Base-by-base conservation (phyloP, 2,797 vertebrate genomes). In the Chlorospingus semifuscus region DNA sequence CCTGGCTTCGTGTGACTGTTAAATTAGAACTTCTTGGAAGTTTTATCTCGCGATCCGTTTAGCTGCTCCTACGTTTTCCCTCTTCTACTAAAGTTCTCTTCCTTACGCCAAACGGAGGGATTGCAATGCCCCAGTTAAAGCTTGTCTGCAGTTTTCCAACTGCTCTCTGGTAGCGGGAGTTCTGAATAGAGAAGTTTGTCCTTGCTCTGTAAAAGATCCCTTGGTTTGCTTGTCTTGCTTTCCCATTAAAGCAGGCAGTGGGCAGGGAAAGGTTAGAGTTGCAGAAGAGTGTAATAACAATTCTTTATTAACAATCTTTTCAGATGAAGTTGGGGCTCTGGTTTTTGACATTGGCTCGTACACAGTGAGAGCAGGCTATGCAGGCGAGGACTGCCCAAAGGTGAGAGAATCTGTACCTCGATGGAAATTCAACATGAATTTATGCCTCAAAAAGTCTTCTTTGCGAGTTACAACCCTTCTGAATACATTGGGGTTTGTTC, bases 331-430 rank as follows among this genome's bases (percentile, higher is more conserved):
- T 64, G 99, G 99, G 76, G 99, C 99, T 52, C 98, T 99, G 96
- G 99, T 99, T 92, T 99, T 99, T 89, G 99, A 99, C 97, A 99
- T 99, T 63, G 99, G 99, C 87, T 99, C 99, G 1, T 99, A 99
- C 90, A 99, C 99, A 6, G 99, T 99, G 74, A 98, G 99, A 98
- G 99, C 99, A 90, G 99, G 99, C 89, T 99, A 99, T 91, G 99
- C 99, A 36, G 99, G 99, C 66, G 99, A 99, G 97, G 99, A 99
- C 96, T 99, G 99, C 97, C 99, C 99, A 65, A 99, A 99, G 98
- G 99, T 99, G 98, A 98, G 98, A 98, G 96, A 66, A 47, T 39
- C 30, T 60, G 12, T 65, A 42, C 17, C 44, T 87, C 6, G 0
- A 2, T 49, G 30, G 18, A 60, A 68, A 36, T 39, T 11, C 18